Evolutionary conservation across 1,140 invertebrate genomes (phyloP), one percentile per base, ranked within the genome.

Genomic region (Cardiocondyla obscurior): DNA sequence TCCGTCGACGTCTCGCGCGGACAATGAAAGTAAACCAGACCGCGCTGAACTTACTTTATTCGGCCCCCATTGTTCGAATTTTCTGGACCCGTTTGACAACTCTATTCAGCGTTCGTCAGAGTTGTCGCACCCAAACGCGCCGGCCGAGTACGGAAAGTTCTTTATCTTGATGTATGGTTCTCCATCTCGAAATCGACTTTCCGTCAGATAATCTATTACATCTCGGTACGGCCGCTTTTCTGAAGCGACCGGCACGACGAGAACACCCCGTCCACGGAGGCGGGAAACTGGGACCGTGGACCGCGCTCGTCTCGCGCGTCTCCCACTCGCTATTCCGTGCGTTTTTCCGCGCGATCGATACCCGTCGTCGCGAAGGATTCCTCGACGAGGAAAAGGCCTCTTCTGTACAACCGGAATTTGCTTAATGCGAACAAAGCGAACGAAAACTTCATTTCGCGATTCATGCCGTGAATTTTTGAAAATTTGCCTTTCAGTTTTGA

Each of bases 341-440:
- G 60, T 79, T 79, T 79, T 79, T 79, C 74, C 62, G 74, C 62
- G 39, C 62, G 49, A 69, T 44, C 74, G 46, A 69, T 79, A 79
- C 46, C 46, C 30, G 30, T 25, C 44, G 25, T 76, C 73, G 28
- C 36, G 44, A 14, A 4, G 4, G 25, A 30, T 67, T 79, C 7
- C 62, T 19, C 16, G 12, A 22, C 25, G 46, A 42, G n/a, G n/a
- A 30, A 14, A 33, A 33, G 53, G 16, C 46, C 10, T 53, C 74
- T 51, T 53, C 53, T 79, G 3, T 22, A 49, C 16, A 67, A 77
- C 25, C 36, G 16, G 46, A 69, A 79, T 79, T 39, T 46, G 22
- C 69, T 79, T 67, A 67, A 33, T 30, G 22, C 25, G 67, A 67
- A 53, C 28, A 19, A 46, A 30, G 62, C 39, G 16, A 16, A 69